Base-by-base conservation (phyloP, 1,140 invertebrate species). In the Aphelenchoides fujianensis region DNA sequence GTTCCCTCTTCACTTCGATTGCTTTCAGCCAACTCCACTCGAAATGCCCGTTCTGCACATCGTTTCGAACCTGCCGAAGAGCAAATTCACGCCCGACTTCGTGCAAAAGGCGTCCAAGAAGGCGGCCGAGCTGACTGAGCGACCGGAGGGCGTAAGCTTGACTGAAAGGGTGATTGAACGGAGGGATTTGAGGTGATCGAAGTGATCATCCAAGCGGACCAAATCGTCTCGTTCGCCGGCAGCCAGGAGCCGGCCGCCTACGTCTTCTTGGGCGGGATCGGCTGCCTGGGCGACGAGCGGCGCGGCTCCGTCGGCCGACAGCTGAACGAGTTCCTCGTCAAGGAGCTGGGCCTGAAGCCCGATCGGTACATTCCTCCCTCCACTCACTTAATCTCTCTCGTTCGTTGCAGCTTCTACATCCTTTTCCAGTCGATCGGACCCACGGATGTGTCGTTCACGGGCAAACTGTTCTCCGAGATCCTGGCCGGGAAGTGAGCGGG, bases 321-420 rank as follows among this genome's bases (percentile, higher is more conserved):
- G 12, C 34, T 59, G 19, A 5, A 59, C 55, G 55, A 59, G 5
- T 59, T 59, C 23, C 19, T 59, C 12, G 55, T 59, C 19, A 19
- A 5, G 27, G 55, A 59, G 23, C 55, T 59, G 5, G 55, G 55
- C 28, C 55, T 59, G 5, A 59, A 59, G 19, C 28, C 27, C 23
- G 55, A 59, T 7, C 55, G 55, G 55, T 59, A 59, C 28, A 32
- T 23, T 30, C 19, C 7, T 7, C 28, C 12, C 7, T 5, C 34
- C 27, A 7, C 28, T 7, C 55, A 59, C 28, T 32, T 7, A 7
- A 7, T 5, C 5, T 59, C 55, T 5, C n/a, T 19, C 55, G 34
- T 59, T 27, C 7, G 28, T 59, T 59, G 28, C 55, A 59, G 55
- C 55, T 59, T 59, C 55, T 59, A 59, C 55, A 59, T 59, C 34